phyloP scores from a whole-genome alignment of 2,797 vertebrate genomes.

The Synaphobranchus kaupii region DNA sequence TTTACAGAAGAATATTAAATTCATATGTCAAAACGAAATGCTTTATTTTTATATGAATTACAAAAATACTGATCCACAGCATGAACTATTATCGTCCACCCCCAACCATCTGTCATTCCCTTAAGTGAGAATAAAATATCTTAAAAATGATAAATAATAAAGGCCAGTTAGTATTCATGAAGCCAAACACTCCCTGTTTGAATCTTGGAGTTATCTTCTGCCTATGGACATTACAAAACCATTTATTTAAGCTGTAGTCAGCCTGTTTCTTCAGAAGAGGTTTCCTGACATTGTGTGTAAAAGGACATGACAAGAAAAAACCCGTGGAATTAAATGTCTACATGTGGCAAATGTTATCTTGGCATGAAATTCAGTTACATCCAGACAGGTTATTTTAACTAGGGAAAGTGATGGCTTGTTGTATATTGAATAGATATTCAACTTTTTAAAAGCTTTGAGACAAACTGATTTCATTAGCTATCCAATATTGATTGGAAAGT shows the following conservation, averaged over 20 bases:
- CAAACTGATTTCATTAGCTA: constrained; percentile 55
- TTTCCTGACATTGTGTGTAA: not conserved
- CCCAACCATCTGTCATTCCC: constrained; percentile 2
- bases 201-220: not conserved
- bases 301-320: not conserved
- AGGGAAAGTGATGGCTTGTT: not conserved
- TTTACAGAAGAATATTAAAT: not conserved
- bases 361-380: not conserved
- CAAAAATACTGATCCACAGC: not conserved
- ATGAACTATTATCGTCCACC: not conserved
- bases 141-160: not conserved
- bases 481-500: constrained; percentile 66
- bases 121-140: not conserved
- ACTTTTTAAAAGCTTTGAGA: constrained; percentile 21
- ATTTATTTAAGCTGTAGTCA: not conserved
- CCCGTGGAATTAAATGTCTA: not conserved
- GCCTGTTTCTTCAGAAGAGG: not conserved
- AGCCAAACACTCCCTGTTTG: not conserved
- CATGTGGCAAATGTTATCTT: not conserved
- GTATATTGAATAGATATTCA: not conserved
- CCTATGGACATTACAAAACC: not conserved
- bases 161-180: not conserved
- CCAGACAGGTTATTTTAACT: not conserved
- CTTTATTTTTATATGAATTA: not conserved
- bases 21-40: not conserved